These are phyloP conservation scores for Cotesia chilonis DNA, from an alignment of 1,140 invertebrate genomes.

Conservation along the genomic window DNA sequence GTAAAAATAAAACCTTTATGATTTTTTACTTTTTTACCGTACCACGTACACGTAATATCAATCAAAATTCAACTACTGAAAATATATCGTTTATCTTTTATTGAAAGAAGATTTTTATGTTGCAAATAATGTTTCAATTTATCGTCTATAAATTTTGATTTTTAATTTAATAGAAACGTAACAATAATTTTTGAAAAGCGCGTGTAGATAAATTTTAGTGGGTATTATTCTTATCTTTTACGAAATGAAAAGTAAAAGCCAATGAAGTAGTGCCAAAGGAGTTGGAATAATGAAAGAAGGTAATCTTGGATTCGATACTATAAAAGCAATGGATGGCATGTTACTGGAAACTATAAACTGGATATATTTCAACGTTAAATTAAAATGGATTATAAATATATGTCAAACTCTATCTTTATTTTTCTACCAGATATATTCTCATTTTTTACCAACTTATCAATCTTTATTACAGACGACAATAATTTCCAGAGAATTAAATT, in stretches of 20 bases:
- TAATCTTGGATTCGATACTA: slow-evolving; percentile 20
- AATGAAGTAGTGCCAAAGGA: neutral
- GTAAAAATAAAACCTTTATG: too few species aligned
- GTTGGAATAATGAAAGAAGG: neutral
- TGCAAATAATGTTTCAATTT: too few species aligned
- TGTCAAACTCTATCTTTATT: slow-evolving; percentile 53
- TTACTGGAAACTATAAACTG: slow-evolving; percentile 53
- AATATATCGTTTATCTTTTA: too few species aligned
- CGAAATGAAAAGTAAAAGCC: neutral
- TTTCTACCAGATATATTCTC: slow-evolving; percentile 41
- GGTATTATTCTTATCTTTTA: too few species aligned
- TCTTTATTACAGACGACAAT: slow-evolving; percentile 44
- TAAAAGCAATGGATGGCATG: slow-evolving; percentile 16
- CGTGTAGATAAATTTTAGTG: too few species aligned
- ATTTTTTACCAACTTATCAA: slow-evolving; percentile 9
- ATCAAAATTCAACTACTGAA: too few species aligned
- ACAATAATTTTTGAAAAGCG: too few species aligned
- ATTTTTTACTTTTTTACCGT: too few species aligned
- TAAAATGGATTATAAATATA: slow-evolving; percentile 61
- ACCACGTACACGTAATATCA: too few species aligned
- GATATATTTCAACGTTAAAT: slow-evolving; percentile 58
- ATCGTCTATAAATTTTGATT: too few species aligned
- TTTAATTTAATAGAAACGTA: too few species aligned
- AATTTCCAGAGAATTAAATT: slow-evolving; percentile 1
- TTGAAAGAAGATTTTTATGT: too few species aligned